A percentile compares a stretch with the other conserved stretches of the same genome.
These are phyloP conservation scores for Ceratosolen solmsi DNA, from an alignment of 1,140 invertebrate genomes.

Conservation along the genomic window DNA sequence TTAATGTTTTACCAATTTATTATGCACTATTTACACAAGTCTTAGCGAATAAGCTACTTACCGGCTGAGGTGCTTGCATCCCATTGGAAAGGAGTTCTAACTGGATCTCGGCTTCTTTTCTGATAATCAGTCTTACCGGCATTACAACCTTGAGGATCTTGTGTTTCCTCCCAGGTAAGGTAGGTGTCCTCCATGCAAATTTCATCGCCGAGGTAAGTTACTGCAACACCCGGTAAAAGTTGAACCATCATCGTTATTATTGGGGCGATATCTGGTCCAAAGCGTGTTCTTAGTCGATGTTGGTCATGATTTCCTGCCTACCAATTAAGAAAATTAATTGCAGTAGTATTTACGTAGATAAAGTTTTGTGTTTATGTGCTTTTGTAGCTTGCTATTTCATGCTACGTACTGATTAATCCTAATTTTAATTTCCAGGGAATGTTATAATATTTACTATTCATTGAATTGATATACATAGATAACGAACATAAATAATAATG, in stretches of 20 bases:
- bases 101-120: constrained; percentile 77
- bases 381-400: too few relatives aligned
- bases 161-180: constrained; percentile 74
- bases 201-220: constrained; percentile 86
- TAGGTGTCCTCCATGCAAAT: constrained; percentile 80
- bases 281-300: constrained; percentile 76
- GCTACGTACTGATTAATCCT: too few relatives aligned
- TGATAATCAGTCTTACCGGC: constrained; percentile 74
- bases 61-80: constrained; percentile 75
- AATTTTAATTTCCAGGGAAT: too few relatives aligned
- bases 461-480: too few relatives aligned
- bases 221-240: constrained; percentile 82
- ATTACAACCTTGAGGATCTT: constrained; percentile 76
- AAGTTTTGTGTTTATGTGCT: too few relatives aligned
- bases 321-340: neutral
- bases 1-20: too few relatives aligned
- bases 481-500: too few relatives aligned
- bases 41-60: constrained; percentile 52
- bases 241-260: constrained; percentile 81
- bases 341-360: too few relatives aligned
- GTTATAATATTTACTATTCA: too few relatives aligned
- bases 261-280: constrained; percentile 78
- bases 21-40: neutral
- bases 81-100: constrained; percentile 87
- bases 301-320: constrained; percentile 81